phyloP scores from a whole-genome alignment of 2,113 vertebrate genomes.

The Lepisosteus oculatus region DNA sequence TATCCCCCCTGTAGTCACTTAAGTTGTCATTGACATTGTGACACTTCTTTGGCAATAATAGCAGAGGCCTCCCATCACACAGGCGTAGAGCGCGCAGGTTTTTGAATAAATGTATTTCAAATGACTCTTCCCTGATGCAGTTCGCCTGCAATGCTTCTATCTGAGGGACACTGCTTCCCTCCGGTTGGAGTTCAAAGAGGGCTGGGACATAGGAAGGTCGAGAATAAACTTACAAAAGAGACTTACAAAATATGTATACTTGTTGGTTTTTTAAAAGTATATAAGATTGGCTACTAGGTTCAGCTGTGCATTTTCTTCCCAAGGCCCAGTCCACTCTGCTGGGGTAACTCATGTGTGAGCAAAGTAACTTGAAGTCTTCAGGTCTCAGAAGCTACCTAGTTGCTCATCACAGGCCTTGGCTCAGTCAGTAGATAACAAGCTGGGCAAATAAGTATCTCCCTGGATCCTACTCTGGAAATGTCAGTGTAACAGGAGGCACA shows the following conservation, averaged over 20 bases:
- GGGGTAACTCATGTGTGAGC: no score
- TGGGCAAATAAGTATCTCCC: no score
- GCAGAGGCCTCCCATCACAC: conserved; percentile 28
- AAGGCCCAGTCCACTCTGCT: no score
- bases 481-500: no score
- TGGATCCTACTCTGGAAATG: no score
- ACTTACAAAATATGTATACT: conserved; percentile 49
- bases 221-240: conserved; percentile 43
- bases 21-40: conserved; percentile 60
- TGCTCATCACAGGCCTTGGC: no score
- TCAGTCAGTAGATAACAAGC: no score
- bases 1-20: conserved; percentile 50
- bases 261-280: conserved; percentile 48
- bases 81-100: conserved; percentile 33
- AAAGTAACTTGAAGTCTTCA: no score
- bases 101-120: conserved; percentile 62
- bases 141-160: conserved; percentile 51
- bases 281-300: conserved; percentile 17
- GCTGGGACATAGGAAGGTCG: conserved; percentile 61
- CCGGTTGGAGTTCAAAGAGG: conserved; percentile 25
- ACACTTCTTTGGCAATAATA: conserved; percentile 66
- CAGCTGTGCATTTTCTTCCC: no score
- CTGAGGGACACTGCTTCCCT: conserved; percentile 13
- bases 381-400: no score
- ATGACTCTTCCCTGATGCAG: conserved; percentile 32